These are phyloP conservation scores for Sphinx pinastri DNA, from an alignment of 2,888 invertebrate species.

Conservation along the genomic window DNA sequence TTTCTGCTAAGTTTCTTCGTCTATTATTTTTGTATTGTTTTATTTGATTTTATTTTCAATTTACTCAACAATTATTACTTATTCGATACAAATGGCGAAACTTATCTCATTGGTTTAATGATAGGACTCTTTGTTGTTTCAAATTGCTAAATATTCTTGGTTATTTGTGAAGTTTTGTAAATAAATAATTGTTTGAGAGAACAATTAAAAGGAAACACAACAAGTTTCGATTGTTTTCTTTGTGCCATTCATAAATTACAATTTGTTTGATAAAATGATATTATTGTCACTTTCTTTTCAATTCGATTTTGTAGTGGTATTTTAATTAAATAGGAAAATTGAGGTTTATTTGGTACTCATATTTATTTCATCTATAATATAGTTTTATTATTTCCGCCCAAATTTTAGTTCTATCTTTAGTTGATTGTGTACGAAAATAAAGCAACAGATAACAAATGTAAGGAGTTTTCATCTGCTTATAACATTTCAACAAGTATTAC, in stretches of 20 bases:
- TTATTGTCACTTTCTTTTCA: background rate
- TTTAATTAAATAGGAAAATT: background rate
- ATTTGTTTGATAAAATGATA: conserved; percentile 2
- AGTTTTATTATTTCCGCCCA: too few species aligned
- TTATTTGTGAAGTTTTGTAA: background rate
- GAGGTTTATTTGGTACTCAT: background rate
- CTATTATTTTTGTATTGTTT: background rate
- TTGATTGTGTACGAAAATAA: too few species aligned
- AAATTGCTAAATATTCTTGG: too few species aligned
- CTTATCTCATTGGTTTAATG: background rate
- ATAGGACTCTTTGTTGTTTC: background rate
- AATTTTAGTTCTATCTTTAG: too few species aligned
- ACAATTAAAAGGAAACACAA: conserved; percentile 8
- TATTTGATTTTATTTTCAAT: background rate
- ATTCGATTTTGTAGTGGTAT: background rate
- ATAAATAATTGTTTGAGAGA: conserved; percentile 2
- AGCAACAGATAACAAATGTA: too few species aligned
- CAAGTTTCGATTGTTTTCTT: background rate
- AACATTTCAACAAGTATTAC: too few species aligned
- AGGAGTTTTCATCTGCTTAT: too few species aligned
- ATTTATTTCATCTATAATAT: too few species aligned
- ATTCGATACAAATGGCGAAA: background rate
- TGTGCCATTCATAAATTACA: background rate
- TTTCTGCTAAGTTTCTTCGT: background rate
- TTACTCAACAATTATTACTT: background rate